Percentiles rank a stretch among this genome's conserved stretches.
Evolutionary conservation across 2,797 vertebrate species (phyloP).

Genomic region (Buceros bicornis): DNA sequence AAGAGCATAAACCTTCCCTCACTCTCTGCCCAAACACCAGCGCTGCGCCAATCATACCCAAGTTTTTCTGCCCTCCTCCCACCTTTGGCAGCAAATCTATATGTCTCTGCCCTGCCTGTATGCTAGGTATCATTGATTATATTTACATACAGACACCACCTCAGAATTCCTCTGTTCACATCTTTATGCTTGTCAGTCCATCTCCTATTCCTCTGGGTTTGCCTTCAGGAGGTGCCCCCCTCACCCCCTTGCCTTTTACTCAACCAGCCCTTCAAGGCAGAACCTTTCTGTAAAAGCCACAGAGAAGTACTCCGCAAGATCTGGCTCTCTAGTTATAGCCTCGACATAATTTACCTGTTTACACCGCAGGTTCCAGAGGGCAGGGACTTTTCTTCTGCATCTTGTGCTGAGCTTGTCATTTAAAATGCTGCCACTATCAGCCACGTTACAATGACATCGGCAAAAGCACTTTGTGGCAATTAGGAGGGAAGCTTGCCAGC

Average conservation of each 20-base stretch:
- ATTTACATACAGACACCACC: background rate
- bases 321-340: background rate
- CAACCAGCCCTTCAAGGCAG: background rate
- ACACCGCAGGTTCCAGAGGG: constrained; percentile 18
- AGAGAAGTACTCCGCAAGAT: background rate
- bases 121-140: background rate
- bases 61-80: background rate
- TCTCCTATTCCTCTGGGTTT: background rate
- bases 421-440: background rate
- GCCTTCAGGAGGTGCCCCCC: background rate
- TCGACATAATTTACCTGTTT: background rate
- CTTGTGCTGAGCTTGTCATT: background rate
- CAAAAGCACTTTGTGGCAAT: background rate
- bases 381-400: constrained; percentile 20
- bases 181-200: background rate
- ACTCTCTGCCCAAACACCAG: background rate
- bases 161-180: background rate
- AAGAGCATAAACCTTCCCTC: accelerated
- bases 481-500: background rate
- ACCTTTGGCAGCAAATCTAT: background rate
- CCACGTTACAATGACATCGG: accelerated
- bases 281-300: background rate
- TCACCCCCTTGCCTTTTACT: background rate
- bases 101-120: background rate
- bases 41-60: background rate